These are phyloP conservation scores for Climacteris rufus DNA, from an alignment of 2,113 vertebrate species.

Conservation along the genomic window DNA sequence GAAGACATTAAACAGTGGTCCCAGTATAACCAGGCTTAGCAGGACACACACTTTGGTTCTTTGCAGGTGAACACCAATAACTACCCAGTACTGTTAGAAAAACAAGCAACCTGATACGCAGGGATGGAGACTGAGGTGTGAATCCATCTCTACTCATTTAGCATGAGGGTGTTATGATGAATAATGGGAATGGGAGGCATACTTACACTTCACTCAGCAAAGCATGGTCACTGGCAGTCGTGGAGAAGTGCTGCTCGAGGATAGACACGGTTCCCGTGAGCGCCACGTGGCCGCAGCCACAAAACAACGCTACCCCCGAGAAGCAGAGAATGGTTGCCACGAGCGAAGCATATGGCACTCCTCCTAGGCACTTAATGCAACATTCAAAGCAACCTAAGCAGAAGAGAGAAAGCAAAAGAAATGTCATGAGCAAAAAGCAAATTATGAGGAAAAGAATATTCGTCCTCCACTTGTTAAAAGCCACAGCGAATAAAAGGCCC, in stretches of 20 bases:
- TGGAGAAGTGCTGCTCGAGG: slow-evolving; percentile 92
- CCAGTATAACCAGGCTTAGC: background rate
- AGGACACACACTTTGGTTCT: background rate
- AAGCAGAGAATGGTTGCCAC: slow-evolving; percentile 98
- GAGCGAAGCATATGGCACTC: slow-evolving; percentile 96
- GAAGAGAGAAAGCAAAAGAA: slow-evolving; percentile 39
- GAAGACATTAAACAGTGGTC: background rate
- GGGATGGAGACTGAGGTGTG: background rate
- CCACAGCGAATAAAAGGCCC: background rate
- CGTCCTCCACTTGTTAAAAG: background rate
- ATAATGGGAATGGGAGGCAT: background rate
- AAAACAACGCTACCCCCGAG: slow-evolving; percentile 95
- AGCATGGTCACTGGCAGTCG: slow-evolving; percentile 82
- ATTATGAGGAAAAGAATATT: slow-evolving; percentile 7
- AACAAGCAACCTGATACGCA: background rate
- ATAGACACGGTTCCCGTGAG: slow-evolving; percentile 88
- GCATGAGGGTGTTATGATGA: background rate
- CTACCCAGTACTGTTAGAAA: fast-evolving
- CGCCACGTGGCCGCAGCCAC: slow-evolving; percentile 94
- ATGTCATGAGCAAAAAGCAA: background rate
- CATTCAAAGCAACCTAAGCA: slow-evolving; percentile 96
- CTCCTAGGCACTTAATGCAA: slow-evolving; percentile 98
- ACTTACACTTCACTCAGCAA: slow-evolving; percentile 92
- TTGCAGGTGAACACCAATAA: background rate
- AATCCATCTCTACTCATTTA: background rate